Conservation (phyloP, 2,113 vertebrate genomes). For the Spizaetus ornatus region DNA sequence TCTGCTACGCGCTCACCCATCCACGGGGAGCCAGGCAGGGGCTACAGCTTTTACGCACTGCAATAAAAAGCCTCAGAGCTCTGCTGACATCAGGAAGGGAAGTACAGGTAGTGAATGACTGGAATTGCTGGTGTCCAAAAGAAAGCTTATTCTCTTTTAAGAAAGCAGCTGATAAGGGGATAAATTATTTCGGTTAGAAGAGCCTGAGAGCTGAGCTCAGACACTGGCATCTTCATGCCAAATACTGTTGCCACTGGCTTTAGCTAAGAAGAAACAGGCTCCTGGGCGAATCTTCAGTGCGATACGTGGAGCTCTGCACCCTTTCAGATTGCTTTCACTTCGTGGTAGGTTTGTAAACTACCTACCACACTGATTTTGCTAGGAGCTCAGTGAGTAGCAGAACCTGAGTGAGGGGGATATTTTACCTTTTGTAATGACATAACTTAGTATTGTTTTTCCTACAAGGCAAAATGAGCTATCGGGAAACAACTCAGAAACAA, state of each 20-base stretch:
- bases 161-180: background rate
- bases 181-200: background rate
- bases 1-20: fast-evolving
- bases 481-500: background rate
- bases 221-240: background rate
- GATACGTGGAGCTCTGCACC: background rate
- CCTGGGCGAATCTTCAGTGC: background rate
- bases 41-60: background rate
- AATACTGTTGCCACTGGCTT: background rate
- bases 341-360: background rate
- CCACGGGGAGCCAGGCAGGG: fast-evolving
- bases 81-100: background rate
- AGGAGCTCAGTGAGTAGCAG: background rate
- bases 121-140: background rate
- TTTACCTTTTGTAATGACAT: background rate
- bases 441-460: background rate
- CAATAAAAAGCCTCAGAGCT: background rate
- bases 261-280: background rate
- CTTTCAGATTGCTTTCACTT: background rate
- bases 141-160: background rate
- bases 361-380: background rate
- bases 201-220: background rate
- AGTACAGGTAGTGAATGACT: background rate
- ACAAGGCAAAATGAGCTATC: background rate
- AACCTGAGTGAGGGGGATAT: background rate